A percentile compares a stretch with the other conserved stretches of the same genome.
phyloP scores from a whole-genome alignment of 2,888 invertebrate species.

The Acrobasis suavella region DNA sequence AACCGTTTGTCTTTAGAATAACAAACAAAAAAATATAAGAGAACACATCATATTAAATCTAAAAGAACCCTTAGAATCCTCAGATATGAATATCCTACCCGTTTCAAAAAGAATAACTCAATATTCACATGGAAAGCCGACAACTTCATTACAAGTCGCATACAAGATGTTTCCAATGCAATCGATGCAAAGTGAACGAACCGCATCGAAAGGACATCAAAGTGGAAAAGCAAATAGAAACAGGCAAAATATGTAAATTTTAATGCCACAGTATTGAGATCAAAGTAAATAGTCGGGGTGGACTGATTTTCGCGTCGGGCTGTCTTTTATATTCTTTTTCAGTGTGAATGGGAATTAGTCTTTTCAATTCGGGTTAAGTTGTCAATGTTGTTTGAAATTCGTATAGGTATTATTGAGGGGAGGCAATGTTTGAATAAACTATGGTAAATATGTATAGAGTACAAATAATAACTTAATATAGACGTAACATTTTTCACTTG shows the following conservation, averaged over 20 bases:
- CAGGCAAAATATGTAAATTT: conserved; percentile 77
- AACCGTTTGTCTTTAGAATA: too few species aligned
- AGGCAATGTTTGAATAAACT: conserved; percentile 2
- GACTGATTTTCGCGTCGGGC: conserved; percentile 52
- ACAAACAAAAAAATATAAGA: too few species aligned
- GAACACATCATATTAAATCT: too few species aligned
- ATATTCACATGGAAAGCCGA: conserved; percentile 25
- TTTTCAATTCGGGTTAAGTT: conserved; percentile 40
- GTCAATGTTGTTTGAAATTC: background rate
- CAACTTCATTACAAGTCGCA: conserved; percentile 35
- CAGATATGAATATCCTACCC: background rate
- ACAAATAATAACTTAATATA: background rate
- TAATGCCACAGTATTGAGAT: conserved; percentile 67
- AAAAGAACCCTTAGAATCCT: too few species aligned
- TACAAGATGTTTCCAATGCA: conserved; percentile 42
- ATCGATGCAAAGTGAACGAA: conserved; percentile 50
- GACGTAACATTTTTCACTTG: too few species aligned
- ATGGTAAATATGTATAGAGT: background rate
- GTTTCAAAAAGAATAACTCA: background rate
- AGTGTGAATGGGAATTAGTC: conserved; percentile 41
- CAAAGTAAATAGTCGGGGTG: conserved; percentile 57
- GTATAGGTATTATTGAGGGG: conserved; percentile 1
- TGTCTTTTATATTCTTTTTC: conserved; percentile 46
- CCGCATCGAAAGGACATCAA: conserved; percentile 71
- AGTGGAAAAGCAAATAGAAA: conserved; percentile 67